Evolutionary conservation across 2,888 invertebrate species (phyloP).

Genomic region (Blera fallax): DNA sequence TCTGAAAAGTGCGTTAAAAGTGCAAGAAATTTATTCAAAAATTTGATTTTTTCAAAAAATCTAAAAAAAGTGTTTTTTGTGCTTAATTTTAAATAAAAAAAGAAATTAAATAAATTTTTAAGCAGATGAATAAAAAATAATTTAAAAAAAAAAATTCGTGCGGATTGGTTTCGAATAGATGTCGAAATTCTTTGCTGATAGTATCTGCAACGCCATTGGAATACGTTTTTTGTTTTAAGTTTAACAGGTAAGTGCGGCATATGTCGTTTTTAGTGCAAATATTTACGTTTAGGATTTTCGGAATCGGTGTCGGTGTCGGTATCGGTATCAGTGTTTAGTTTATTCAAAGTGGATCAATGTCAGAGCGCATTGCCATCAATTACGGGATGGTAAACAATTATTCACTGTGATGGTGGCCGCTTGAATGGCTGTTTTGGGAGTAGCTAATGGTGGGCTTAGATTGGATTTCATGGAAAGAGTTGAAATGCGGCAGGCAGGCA

Average conservation of each 20-base stretch:
- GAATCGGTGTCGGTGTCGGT: neutral
- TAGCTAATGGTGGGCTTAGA: neutral
- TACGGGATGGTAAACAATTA: constrained; percentile 54
- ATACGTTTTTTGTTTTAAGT: constrained; percentile 29
- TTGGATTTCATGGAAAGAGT: neutral
- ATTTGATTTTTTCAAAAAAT: neutral
- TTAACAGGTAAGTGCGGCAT: constrained; percentile 59
- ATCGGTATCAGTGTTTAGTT: neutral
- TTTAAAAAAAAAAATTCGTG: neutral
- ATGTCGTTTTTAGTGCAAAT: constrained; percentile 47
- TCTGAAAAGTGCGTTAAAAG: neutral
- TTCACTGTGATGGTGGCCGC: constrained; percentile 26
- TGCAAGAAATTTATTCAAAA: neutral
- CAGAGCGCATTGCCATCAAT: constrained; percentile 27
- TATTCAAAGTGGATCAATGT: constrained; percentile 21
- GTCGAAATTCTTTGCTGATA: neutral
- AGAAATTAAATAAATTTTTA: neutral
- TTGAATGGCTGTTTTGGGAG: neutral
- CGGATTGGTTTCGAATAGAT: neutral
- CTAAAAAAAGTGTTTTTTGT: neutral
- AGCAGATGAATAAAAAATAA: neutral
- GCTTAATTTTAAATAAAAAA: constrained; percentile 9
- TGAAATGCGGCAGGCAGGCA: neutral
- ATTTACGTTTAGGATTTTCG: constrained; percentile 49
- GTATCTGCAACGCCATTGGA: neutral